These are phyloP conservation scores for Potamarius usumacintae DNA, from an alignment of 2,113 vertebrate species.

Conservation along the genomic window DNA sequence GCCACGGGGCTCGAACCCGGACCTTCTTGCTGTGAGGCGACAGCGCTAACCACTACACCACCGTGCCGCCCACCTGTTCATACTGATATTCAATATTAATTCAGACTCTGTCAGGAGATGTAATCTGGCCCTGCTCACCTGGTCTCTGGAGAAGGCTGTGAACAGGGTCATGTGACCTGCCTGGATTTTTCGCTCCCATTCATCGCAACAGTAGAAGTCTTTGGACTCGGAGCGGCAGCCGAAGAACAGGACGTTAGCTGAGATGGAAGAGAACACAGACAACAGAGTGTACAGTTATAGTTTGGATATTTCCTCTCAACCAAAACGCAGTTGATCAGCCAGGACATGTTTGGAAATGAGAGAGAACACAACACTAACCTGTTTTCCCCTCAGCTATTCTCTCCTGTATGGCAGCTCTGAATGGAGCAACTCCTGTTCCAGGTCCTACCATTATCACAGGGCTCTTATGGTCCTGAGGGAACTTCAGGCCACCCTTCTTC, in stretches of 20 bases:
- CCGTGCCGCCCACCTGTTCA: background rate
- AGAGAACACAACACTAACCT: constrained; percentile 67
- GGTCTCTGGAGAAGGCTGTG: constrained; percentile 92
- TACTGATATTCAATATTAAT: background rate
- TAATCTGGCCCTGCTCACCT: constrained; percentile 71
- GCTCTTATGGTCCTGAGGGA: constrained; percentile 72
- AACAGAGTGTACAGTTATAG: background rate
- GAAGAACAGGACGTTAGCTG: constrained; percentile 87
- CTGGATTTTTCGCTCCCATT: constrained; percentile 81
- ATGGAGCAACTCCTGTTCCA: constrained; percentile 93
- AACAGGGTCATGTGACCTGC: constrained; percentile 77
- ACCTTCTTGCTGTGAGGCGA: background rate
- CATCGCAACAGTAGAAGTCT: constrained; percentile 86
- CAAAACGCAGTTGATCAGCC: background rate
- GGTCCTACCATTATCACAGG: constrained; percentile 91
- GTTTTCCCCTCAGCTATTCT: constrained; percentile 71
- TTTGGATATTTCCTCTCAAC: background rate
- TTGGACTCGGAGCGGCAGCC: constrained; percentile 83
- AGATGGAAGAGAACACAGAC: background rate
- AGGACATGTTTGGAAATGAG: background rate
- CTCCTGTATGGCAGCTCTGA: constrained; percentile 87
- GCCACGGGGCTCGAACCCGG: too few relatives aligned
- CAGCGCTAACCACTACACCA: too few relatives aligned
- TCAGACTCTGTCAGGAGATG: background rate
- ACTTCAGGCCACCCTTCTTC: constrained; percentile 81